Conservation (phyloP, 1,140 invertebrate genomes). For the Thalassaphorura encarpata region DNA sequence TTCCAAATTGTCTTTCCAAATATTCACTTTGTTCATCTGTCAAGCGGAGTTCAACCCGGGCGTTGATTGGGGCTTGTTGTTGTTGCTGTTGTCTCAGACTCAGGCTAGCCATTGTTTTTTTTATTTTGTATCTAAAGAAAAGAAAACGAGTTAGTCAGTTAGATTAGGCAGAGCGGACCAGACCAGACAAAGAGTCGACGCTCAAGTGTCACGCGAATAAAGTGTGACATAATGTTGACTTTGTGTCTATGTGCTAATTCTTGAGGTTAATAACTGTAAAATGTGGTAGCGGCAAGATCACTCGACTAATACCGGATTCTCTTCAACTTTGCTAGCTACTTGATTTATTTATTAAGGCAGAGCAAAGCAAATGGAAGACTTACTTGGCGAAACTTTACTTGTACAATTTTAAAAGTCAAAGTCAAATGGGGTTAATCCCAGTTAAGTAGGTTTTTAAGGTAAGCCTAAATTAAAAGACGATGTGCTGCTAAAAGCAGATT, state of each 20-base stretch:
- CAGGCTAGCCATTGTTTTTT: constrained; percentile 14
- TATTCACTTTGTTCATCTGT: constrained; percentile 42
- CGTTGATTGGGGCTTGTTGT: background rate
- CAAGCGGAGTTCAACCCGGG: constrained; percentile 27
- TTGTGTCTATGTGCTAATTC: background rate
- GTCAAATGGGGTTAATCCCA: no score
- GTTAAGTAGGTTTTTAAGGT: no score
- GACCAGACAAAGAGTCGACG: no score
- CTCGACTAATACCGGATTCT: no score
- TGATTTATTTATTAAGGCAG: no score
- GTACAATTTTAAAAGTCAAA: no score
- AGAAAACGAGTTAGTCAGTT: background rate
- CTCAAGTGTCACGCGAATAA: background rate
- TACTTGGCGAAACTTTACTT: no score
- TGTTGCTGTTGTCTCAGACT: constrained; percentile 6
- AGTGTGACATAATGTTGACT: background rate
- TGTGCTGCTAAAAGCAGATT: no score
- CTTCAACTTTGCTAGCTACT: no score
- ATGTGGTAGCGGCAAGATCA: no score
- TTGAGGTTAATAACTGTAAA: background rate
- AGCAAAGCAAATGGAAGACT: no score
- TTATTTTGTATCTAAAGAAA: background rate
- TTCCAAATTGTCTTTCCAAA: constrained; percentile 43
- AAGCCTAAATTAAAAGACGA: no score
- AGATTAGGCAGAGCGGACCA: background rate